A percentile compares a stretch with the other conserved stretches of the same genome.
phyloP scores from a whole-genome alignment of 2,113 vertebrate species.

The Seriola dumerili region DNA sequence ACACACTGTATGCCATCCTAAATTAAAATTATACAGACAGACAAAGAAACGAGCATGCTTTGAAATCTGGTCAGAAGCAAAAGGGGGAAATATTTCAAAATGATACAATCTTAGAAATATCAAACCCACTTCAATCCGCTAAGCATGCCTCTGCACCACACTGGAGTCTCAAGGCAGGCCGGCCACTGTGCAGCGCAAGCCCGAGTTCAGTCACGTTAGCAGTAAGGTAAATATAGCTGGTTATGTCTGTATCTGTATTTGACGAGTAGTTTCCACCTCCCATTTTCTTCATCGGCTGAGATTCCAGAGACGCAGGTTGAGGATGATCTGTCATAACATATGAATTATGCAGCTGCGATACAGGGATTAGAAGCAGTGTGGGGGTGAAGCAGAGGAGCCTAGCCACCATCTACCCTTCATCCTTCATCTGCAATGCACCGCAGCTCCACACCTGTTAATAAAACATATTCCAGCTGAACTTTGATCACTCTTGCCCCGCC shows the following conservation, averaged over 20 bases:
- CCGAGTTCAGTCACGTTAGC: slow-evolving; percentile 32
- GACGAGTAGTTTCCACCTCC: slow-evolving; percentile 46
- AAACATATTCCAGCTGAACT: slow-evolving; percentile 80
- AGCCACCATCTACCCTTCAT: slow-evolving; percentile 53
- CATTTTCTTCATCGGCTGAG: slow-evolving; percentile 39
- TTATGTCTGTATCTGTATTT: slow-evolving; percentile 33
- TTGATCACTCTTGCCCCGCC: slow-evolving; percentile 71
- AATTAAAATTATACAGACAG: slow-evolving; percentile 53
- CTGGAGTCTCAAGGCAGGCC: slow-evolving; percentile 20
- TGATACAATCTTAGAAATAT: slow-evolving; percentile 53
- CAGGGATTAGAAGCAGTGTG: slow-evolving; percentile 66
- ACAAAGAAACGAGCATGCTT: slow-evolving; percentile 29
- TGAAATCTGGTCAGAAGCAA: slow-evolving; percentile 53
- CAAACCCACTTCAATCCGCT: slow-evolving; percentile 33
- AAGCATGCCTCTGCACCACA: slow-evolving; percentile 52
- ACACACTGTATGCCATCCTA: slow-evolving; percentile 37
- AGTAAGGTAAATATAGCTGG: slow-evolving; percentile 38
- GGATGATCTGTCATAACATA: slow-evolving; percentile 71
- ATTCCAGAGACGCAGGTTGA: slow-evolving; percentile 40
- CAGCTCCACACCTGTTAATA: slow-evolving; percentile 80
- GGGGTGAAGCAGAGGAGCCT: slow-evolving; percentile 65
- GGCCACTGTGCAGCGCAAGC: slow-evolving; percentile 12
- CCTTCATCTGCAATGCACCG: slow-evolving; percentile 75
- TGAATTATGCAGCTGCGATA: slow-evolving; percentile 79
- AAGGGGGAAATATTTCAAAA: slow-evolving; percentile 56